Percentiles rank a stretch among this genome's conserved stretches.
phyloP scores from a whole-genome alignment of 2,113 vertebrate species.

The Mus spicilegus region DNA sequence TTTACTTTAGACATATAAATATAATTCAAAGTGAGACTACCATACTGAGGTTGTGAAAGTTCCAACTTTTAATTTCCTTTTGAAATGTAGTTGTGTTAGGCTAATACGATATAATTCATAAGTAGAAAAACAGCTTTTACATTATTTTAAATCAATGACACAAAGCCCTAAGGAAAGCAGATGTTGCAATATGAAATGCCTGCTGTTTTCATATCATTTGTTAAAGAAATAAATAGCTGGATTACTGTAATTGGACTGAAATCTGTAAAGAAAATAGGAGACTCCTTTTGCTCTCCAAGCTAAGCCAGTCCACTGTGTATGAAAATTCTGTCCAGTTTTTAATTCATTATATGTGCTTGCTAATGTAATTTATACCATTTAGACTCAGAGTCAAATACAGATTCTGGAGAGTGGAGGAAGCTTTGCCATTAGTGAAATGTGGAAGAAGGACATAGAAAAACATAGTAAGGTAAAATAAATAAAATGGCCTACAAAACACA shows the following conservation, averaged over 20 bases:
- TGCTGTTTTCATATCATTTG: background rate
- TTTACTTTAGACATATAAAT: slow-evolving; percentile 36
- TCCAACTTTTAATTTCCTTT: slow-evolving; percentile 9
- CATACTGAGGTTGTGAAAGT: background rate
- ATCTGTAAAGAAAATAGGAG: background rate
- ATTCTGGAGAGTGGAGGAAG: background rate
- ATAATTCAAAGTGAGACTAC: background rate
- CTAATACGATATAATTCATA: background rate
- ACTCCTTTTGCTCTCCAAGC: background rate
- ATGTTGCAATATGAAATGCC: background rate
- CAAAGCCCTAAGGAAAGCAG: background rate
- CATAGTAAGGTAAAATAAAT: background rate
- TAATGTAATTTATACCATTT: background rate
- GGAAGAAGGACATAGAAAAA: too few relatives aligned
- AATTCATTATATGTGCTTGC: background rate
- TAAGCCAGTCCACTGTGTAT: background rate
- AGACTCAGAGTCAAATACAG: background rate
- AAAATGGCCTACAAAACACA: background rate
- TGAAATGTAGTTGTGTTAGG: background rate
- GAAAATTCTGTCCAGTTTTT: background rate
- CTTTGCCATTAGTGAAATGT: too few relatives aligned
- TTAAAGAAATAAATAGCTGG: background rate
- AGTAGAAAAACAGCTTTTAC: background rate
- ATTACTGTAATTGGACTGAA: background rate
- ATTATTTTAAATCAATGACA: background rate